Evolutionary conservation across 2,888 invertebrate genomes (phyloP), one percentile per base, ranked within the genome.

Genomic region (Minunthozetes semirufus): DNA sequence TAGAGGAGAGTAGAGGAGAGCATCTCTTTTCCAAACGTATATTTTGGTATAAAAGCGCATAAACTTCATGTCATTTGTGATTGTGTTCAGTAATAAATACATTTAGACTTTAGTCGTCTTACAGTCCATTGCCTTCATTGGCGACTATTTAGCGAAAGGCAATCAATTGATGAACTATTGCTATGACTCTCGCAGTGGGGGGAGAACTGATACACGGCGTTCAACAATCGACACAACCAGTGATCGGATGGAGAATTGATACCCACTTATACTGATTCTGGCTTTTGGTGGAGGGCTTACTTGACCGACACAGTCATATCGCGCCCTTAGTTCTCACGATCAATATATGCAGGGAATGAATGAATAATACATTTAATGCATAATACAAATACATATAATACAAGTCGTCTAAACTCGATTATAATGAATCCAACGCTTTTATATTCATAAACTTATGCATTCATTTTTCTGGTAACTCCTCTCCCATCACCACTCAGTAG

Each of bases 241-340:
- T 33, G 29, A 66, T 38, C 66, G 66, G 66, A 66, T 33, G 38
- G 66, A 3, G 38, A 66, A 33, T 66, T 66, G 66, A 66, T 66
- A 66, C 38, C 66, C 66, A 66, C 66, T 66, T 66, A 66, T 5
- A 38, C 17, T 66, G 38, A 33, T 38, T 66, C 13, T 3, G 66
- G 33, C 33, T 33, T 66, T n/a, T 38, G 66, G 66, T 27, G 53
- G 53, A 19, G 48, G 66, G 66, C 66, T 66, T 38, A 66, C 33
- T 66, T 66, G 66, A 66, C 66, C 66, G 66, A 66, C 53, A 53
- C 9, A 13, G 38, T 11, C 13, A n/a, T n/a, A 25, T 66, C 66
- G 66, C 66, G 66, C 66, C 66, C 66, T 66, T 66, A 33, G 66
- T 66, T 66, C 66, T 66, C 66, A 66, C 66, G 66, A 38, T 66